These are phyloP conservation scores for Volucella bombylans DNA, from an alignment of 2,888 invertebrate genomes.

Conservation along the genomic window DNA sequence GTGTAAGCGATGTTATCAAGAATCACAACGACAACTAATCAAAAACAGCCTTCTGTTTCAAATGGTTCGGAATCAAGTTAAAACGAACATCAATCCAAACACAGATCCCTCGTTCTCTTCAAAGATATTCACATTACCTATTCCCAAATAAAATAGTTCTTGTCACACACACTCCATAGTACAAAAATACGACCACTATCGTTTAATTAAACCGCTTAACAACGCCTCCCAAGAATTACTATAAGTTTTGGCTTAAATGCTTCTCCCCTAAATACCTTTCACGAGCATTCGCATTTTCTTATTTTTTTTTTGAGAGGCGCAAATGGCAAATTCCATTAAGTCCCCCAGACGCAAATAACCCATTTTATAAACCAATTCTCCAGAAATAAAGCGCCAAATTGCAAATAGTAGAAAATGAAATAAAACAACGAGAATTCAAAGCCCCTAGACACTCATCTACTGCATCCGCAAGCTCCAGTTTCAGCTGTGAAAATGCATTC, in stretches of 20 bases:
- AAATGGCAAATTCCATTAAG: conserved; percentile 60
- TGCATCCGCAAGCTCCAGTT: conserved; percentile 10
- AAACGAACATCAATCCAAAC: too few relatives aligned
- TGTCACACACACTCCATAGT: too few relatives aligned
- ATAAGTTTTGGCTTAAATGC: conserved; percentile 40
- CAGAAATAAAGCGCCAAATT: conserved; percentile 55
- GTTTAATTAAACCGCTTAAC: conserved; percentile 1
- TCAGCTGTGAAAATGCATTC: conserved; percentile 60
- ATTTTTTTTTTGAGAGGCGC: conserved; percentile 13
- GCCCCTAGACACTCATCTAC: conserved; percentile 55
- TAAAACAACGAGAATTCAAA: not conserved
- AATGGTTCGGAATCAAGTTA: too few relatives aligned
- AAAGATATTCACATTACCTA: too few relatives aligned
- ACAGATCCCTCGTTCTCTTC: too few relatives aligned
- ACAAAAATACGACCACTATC: too few relatives aligned
- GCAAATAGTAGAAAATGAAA: conserved; percentile 22
- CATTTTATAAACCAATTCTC: conserved; percentile 48
- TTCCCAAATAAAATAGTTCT: too few relatives aligned
- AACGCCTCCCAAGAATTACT: conserved; percentile 28
- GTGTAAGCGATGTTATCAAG: too few relatives aligned
- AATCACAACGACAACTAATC: too few relatives aligned
- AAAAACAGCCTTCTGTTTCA: too few relatives aligned
- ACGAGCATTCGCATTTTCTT: conserved; percentile 39
- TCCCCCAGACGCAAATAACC: conserved; percentile 32
- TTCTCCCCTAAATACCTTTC: conserved; percentile 56